Evolutionary conservation across 53 echinoderm and acorn worm genomes (phyloP), one percentile per base, ranked within the genome.

Genomic region (Glandiceps talaboti): DNA sequence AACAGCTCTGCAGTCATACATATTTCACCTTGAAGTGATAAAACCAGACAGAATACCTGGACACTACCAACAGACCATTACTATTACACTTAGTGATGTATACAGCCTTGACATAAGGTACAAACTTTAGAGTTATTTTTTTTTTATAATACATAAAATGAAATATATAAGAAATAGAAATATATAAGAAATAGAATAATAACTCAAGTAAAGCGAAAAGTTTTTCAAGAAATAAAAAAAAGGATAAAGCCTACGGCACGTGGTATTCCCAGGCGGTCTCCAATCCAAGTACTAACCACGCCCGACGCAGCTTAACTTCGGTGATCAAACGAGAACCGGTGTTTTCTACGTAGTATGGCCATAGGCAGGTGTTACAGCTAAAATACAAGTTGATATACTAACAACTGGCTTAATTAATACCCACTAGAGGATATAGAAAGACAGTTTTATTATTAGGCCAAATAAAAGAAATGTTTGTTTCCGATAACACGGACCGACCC

Each of bases 1-100:
- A 0, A 74, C 79, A 75, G 90, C 92, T 28, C 92, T 86, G 76
- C 85, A 85, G 75, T 85, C 90, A 30, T 88, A 92, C 83, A 81
- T 84, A 73, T 83, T 92, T 33, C 81, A 75, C 12, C 79, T 96
- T 30, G 33, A 81, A 1, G 30, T 96, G 1, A 82, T 80, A 27
- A 90, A 92, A 82, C 30, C 83, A 14, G 92, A 81, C 26, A 83
- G 90, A 31, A 75, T 28, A 28, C 32, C 30, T 73, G 82, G 33
- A 30, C 32, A 74, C 25, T 81, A 85, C 1, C 77, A 83, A 72
- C 96, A 92, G 82, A 85, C 81, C 25, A 82, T 96, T 28, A 73
- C 28, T 12, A 79, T 94, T 20, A 83, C 90, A 14, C 92, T 88
- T 31, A 92, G 94, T 1, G 25, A 88, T 72, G 87, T 86, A 14